Evolutionary conservation across 2,113 vertebrate species (phyloP).

Genomic region (Andinoacara biseriatus): DNA sequence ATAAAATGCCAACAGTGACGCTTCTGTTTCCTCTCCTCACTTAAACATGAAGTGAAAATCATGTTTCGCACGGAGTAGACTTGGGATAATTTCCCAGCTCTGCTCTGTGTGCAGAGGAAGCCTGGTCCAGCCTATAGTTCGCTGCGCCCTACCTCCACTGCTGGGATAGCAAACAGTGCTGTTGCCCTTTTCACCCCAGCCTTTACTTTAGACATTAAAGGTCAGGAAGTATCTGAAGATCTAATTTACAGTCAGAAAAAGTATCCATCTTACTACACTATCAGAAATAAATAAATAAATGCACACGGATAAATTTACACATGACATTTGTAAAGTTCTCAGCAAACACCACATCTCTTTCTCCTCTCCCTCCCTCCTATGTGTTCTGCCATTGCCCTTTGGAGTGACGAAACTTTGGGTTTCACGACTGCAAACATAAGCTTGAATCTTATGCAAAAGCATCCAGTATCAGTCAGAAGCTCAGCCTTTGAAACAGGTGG

Average conservation of each 20-base stretch:
- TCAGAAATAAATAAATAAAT: constrained; percentile 18
- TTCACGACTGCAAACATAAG: constrained; percentile 10
- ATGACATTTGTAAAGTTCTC: constrained; percentile 12
- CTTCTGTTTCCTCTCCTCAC: not conserved
- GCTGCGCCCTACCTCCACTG: constrained; percentile 10
- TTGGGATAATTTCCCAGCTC: not conserved
- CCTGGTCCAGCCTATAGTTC: constrained; percentile 13
- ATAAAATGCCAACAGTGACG: not conserved
- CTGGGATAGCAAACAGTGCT: constrained; percentile 35
- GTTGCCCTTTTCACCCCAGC: constrained; percentile 39
- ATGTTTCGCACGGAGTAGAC: not conserved
- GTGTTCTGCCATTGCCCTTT: not conserved
- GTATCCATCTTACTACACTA: not conserved
- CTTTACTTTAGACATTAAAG: constrained; percentile 34
- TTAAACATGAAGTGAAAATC: not conserved
- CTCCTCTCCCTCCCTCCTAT: not conserved
- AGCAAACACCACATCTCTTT: constrained; percentile 2
- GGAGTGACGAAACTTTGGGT: constrained; percentile 4
- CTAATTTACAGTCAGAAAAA: constrained; percentile 52
- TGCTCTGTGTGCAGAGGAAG: not conserved
- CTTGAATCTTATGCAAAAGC: constrained; percentile 15
- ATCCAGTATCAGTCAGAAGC: constrained; percentile 26
- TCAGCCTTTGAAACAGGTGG: constrained; percentile 34
- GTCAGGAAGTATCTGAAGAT: constrained; percentile 44
- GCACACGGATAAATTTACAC: constrained; percentile 21